These are phyloP conservation scores for Pogona vitticeps DNA, from an alignment of 2,113 vertebrate species.

Conservation along the genomic window DNA sequence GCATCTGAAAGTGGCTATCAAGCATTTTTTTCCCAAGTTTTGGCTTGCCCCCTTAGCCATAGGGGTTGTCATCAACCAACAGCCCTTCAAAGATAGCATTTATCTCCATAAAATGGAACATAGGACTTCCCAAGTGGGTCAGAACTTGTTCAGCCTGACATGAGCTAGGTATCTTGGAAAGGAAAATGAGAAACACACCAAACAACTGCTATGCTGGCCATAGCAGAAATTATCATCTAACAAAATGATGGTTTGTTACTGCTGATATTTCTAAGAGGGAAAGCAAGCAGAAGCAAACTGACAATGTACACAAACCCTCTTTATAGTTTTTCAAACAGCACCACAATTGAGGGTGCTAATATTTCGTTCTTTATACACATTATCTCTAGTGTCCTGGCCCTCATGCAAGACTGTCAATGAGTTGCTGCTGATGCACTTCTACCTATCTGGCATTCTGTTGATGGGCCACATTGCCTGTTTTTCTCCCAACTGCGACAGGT, in stretches of 20 bases:
- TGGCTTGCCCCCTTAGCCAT: too few species aligned
- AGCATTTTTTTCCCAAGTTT: too few species aligned
- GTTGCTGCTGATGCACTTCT: conserved; percentile 4
- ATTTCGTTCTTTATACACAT: conserved; percentile 5
- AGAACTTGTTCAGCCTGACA: background rate
- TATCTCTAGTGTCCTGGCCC: conserved; percentile 12
- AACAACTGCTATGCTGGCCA: background rate
- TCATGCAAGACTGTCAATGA: background rate
- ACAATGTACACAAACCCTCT: background rate
- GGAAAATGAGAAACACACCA: background rate
- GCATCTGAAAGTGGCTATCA: too few species aligned
- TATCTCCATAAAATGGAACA: background rate
- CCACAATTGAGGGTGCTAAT: conserved; percentile 6
- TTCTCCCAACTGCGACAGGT: conserved; percentile 16
- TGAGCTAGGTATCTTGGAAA: background rate
- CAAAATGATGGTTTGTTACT: background rate
- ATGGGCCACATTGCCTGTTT: conserved; percentile 23
- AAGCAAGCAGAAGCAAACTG: background rate
- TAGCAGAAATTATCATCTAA: background rate
- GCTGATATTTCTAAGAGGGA: background rate
- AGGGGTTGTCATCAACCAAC: too few species aligned
- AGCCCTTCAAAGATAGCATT: background rate
- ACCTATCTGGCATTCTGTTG: conserved; percentile 14
- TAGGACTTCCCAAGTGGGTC: background rate
- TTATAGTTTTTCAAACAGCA: background rate